Evolutionary conservation across 1,140 invertebrate genomes (phyloP).

Genomic region (Littorina saxatilis): DNA sequence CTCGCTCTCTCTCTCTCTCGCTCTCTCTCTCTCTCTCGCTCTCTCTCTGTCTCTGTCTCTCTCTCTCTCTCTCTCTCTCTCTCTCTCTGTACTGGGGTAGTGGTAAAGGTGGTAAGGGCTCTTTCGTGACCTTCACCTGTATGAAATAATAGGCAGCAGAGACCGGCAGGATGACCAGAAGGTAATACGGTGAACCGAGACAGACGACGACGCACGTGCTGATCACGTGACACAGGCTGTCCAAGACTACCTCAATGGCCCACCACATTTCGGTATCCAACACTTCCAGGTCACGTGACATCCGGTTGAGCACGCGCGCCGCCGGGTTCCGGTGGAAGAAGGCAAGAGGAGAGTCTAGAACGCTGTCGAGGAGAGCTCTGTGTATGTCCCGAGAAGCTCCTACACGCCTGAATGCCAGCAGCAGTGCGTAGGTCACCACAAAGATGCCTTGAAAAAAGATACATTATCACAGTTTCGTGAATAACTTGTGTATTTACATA

Average conservation of each 20-base stretch:
- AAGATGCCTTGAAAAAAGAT: slow-evolving; percentile 52
- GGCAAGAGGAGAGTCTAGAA: slow-evolving; percentile 76
- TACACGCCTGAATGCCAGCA: slow-evolving; percentile 63
- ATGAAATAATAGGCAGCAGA: slow-evolving; percentile 92
- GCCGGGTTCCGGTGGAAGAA: slow-evolving; percentile 83
- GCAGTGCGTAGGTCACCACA: slow-evolving; percentile 54
- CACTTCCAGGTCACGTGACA: slow-evolving; percentile 78
- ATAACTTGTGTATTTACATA: no score
- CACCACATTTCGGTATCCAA: slow-evolving; percentile 72
- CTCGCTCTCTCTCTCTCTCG: no score
- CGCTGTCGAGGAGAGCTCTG: slow-evolving; percentile 82
- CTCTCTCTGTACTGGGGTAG: no score
- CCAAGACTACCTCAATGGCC: slow-evolving; percentile 69
- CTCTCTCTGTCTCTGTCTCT: no score
- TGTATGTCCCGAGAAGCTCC: slow-evolving; percentile 86
- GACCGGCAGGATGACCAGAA: slow-evolving; percentile 89
- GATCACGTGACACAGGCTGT: slow-evolving; percentile 83
- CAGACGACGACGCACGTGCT: slow-evolving; percentile 93
- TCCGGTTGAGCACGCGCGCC: slow-evolving; percentile 81
- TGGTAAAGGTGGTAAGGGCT: no score
- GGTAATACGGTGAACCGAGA: slow-evolving; percentile 90
- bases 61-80: no score
- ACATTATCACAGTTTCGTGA: background rate
- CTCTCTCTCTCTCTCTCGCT: no score
- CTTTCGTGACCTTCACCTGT: slow-evolving; percentile 80